Base-by-base conservation (phyloP, 1,140 invertebrate genomes). In the Aethina tumida region DNA sequence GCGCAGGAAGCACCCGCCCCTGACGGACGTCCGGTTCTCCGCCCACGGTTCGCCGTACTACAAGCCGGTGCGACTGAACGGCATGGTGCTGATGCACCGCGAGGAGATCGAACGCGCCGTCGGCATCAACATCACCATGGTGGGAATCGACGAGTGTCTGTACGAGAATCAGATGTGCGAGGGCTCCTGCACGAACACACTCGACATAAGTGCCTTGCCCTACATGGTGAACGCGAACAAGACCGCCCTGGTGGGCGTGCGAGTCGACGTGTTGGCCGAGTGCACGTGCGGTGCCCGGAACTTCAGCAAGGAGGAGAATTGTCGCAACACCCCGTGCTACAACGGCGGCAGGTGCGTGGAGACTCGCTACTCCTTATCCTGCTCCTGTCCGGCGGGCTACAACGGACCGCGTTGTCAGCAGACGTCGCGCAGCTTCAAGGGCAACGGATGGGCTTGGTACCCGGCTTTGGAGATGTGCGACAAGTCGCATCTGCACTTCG, bases 191-290 rank as follows among this genome's bases (percentile, higher is more conserved):
- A 93, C 90, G 1, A 97, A 95, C 64, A 75, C 77, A 19, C 65
- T 96, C 16, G 84, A 90, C 50, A 89, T 95, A 32, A 90, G 82
- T 60, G 77, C 79, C 41, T 64, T 90, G 35, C 93, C 93, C 0
- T 91, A 93, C 47, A 86, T 94, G 77, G 89, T 97, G 0, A 97
- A 97, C 66, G 85, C 94, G 5, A 98, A 97, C 56, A 91, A 88
- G 64, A 97, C 93, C 0, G 82, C 93, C 0, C 66, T 97, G 15
- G 90, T 97, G 13, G 91, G 93, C 13, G 89, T 97, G 0, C 69
- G 84, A 39, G 86, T 93, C 4, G 82, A 87, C 55, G 83, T 92
- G 1, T 70, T 90, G 48, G 82, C 87, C 0, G 85, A 93, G 55
- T 96, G 91, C 56, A 91, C 85, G 7, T 94, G 89, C 54, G 86